phyloP scores from a whole-genome alignment of 2,113 vertebrate genomes.

The Mustela nigripes region DNA sequence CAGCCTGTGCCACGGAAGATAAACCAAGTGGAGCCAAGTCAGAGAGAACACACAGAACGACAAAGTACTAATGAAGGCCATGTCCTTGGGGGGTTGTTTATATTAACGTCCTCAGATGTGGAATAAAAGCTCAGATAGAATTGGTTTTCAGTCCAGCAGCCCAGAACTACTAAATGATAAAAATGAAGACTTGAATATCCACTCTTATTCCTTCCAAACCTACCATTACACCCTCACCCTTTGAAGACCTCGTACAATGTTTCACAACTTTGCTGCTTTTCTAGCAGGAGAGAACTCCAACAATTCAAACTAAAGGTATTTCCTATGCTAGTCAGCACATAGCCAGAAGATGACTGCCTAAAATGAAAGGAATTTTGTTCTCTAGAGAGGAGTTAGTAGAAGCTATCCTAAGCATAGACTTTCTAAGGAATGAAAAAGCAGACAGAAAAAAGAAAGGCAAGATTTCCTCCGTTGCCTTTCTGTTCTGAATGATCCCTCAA shows the following conservation, averaged over 20 bases:
- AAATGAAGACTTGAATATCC: background rate
- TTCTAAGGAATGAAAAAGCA: background rate
- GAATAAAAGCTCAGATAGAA: background rate
- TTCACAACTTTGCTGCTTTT: background rate
- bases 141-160: background rate
- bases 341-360: background rate
- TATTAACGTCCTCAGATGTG: background rate
- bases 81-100: background rate
- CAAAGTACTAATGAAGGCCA: background rate
- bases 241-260: background rate
- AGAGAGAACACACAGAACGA: background rate
- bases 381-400: background rate
- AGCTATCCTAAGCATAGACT: background rate
- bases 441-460: background rate
- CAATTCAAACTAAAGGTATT: conserved; percentile 13
- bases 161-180: background rate
- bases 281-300: background rate
- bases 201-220: background rate
- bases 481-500: background rate
- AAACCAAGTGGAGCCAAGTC: background rate
- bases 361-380: background rate
- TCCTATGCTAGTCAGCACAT: background rate
- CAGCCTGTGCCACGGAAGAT: background rate
- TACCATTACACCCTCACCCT: background rate
- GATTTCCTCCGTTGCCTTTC: background rate